phyloP scores from a whole-genome alignment of 1,140 invertebrate genomes.

The Orchesella cincta region DNA sequence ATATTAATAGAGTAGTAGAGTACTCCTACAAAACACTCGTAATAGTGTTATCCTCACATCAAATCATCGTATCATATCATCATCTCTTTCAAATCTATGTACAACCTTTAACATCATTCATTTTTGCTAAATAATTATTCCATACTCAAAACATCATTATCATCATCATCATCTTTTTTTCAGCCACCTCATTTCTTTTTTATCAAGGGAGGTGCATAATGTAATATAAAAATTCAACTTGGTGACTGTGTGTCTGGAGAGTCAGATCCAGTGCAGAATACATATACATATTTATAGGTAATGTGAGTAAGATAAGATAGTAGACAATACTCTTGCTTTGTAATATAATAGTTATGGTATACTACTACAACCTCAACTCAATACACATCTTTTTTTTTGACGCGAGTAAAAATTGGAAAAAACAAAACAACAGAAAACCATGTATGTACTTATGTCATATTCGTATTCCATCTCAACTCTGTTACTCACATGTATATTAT shows the following conservation, averaged over 20 bases:
- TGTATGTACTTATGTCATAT: too few species aligned
- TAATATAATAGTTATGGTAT: too few species aligned
- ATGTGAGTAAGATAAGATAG: too few species aligned
- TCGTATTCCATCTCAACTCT: too few species aligned
- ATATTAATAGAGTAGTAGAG: neutral
- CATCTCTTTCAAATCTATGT: neutral
- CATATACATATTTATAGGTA: slow-evolving; percentile 4
- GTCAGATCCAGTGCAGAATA: slow-evolving; percentile 5
- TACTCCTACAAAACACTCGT: neutral
- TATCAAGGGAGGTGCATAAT: neutral
- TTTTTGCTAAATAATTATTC: neutral
- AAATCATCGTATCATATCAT: neutral
- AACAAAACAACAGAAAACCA: too few species aligned
- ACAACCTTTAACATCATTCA: slow-evolving; percentile 1
- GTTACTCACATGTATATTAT: too few species aligned
- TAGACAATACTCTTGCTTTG: neutral
- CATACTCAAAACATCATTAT: neutral
- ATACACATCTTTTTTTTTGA: too few species aligned
- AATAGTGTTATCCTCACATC: neutral
- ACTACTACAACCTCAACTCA: too few species aligned
- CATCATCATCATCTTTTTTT: neutral
- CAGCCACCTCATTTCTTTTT: neutral
- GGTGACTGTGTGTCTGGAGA: slow-evolving; percentile 22
- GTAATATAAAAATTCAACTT: neutral
- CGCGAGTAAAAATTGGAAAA: too few species aligned